Base-by-base conservation (phyloP, 2,888 invertebrate genomes). In the Apamea epomidion region DNA sequence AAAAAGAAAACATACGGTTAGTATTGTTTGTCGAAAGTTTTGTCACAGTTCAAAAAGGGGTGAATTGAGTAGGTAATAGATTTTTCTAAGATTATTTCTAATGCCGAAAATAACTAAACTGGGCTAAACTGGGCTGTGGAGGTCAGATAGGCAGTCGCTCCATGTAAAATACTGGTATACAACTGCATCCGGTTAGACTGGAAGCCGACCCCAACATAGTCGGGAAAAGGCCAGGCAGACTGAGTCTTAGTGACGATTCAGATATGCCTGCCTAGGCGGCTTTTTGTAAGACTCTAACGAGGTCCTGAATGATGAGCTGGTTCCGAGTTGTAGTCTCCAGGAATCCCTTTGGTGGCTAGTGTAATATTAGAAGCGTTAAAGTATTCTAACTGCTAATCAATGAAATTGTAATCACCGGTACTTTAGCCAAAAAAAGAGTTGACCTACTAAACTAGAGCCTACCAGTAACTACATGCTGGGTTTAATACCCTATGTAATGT, bases 1-100 rank as follows among this genome's bases (percentile, higher is more conserved):
- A 3, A 98, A 97, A 92, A 88, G 81, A 76, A 7, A 7, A 73
- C 58, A 16, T 18, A 65, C 29, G 7, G 29, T 79, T 37, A 74
- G 25, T 14, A 25, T 37, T 6, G 21, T 25, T 14, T n/a, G 12
- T 58, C n/a, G n/a, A 58, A n/a, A 58, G 25, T 12, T n/a, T 58
- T 58, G n/a, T 58, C 10, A 58, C n/a, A n/a, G 4, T 58, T 58
- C 58, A 58, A 60, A 4, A 58, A n/a, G n/a, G 10, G 3, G 25
- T 12, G n/a, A 4, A 58, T 25, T 10, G 10, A n/a, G 10, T 58
- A n/a, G 0, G 25, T 58, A 58, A 58, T 10, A 12, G 1, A 10
- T 58, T 25, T 54, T 58, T 58, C 1, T n/a, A n/a, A 58, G 10
- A n/a, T 0, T n/a, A 10, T 58, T 58, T 58, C 25, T 58, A 1